These are phyloP conservation scores for Hyperoodon ampullatus DNA, from an alignment of 2,113 vertebrate genomes.

Conservation along the genomic window DNA sequence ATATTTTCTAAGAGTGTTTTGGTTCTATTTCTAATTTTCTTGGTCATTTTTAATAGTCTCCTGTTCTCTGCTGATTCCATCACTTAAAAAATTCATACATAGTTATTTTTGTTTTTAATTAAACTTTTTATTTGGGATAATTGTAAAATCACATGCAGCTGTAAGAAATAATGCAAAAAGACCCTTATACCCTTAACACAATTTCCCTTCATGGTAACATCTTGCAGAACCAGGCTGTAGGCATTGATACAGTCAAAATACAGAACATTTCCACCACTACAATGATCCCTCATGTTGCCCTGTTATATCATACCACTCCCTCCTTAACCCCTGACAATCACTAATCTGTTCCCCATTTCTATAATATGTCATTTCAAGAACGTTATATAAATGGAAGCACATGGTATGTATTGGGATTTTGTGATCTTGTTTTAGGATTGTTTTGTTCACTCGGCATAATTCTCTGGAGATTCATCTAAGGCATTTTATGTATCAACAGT, in stretches of 20 bases:
- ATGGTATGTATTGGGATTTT: not conserved
- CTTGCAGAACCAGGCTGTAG: not conserved
- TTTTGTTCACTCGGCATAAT: not conserved
- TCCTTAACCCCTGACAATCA: not conserved
- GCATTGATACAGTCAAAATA: not conserved
- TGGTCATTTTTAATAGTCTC: not conserved
- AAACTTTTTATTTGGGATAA: not conserved
- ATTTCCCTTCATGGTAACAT: not conserved
- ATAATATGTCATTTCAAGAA: slow-evolving; percentile 17
- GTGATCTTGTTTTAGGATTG: not conserved
- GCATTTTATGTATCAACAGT: not conserved
- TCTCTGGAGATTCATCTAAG: not conserved
- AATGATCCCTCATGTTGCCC: not conserved
- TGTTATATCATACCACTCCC: not conserved
- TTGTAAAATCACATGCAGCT: slow-evolving; percentile 2
- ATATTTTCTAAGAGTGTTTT: not conserved
- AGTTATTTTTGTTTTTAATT: slow-evolving; percentile 4
- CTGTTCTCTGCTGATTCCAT: slow-evolving; percentile 6
- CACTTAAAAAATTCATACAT: not conserved
- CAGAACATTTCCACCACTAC: not conserved
- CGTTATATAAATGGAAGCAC: not conserved
- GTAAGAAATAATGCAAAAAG: not conserved
- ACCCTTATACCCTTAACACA: not conserved
- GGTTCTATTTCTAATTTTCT: not conserved
- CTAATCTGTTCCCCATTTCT: not conserved